phyloP scores from a whole-genome alignment of 2,888 invertebrate genomes.

The Mythimna vitellina region DNA sequence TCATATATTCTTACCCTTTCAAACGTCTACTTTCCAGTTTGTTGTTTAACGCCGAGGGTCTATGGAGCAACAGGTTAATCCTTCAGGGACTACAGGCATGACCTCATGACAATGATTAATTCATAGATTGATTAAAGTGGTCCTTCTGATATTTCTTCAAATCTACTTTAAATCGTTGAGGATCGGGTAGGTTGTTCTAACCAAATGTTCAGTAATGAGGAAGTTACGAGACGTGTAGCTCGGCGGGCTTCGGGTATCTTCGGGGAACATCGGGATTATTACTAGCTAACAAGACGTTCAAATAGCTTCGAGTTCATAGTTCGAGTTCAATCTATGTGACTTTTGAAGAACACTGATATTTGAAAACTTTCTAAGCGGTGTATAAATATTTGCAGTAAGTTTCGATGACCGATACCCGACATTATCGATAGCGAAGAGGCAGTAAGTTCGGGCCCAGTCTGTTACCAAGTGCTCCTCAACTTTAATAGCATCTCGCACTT shows the following conservation, averaged over 20 bases:
- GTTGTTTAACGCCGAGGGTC: background rate
- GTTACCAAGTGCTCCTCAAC: too few relatives aligned
- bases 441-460: background rate
- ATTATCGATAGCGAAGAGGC: background rate
- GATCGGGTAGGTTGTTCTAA: conserved; percentile 43
- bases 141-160: conserved; percentile 24
- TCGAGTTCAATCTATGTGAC: conserved; percentile 11
- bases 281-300: conserved; percentile 41
- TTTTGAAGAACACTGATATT: conserved; percentile 4
- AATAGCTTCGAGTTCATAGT: conserved; percentile 34
- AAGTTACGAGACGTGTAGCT: conserved; percentile 49
- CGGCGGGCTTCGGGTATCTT: conserved; percentile 15
- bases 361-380: conserved; percentile 11
- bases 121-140: background rate
- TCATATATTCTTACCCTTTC: too few relatives aligned
- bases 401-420: background rate
- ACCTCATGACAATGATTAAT: too few relatives aligned
- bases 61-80: background rate
- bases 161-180: conserved; percentile 3
- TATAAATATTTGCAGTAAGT: background rate
- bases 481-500: too few relatives aligned
- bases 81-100: too few relatives aligned
- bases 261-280: conserved; percentile 33
- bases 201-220: conserved; percentile 60
- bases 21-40: background rate